These are phyloP conservation scores for Tanytarsus gracilentus DNA, from an alignment of 2,888 invertebrate species.

Conservation along the genomic window DNA sequence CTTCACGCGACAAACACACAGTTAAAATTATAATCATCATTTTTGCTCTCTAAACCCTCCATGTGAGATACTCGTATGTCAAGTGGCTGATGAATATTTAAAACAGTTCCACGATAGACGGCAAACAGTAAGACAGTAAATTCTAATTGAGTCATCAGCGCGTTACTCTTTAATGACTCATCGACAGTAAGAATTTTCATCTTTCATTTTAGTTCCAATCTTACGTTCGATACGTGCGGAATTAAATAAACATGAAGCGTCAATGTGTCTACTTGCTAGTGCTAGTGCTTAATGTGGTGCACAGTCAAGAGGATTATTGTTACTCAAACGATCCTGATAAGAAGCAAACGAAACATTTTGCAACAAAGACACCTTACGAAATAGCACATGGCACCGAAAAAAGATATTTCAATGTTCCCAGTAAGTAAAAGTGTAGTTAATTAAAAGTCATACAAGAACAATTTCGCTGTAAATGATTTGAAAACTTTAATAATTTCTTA, in stretches of 20 bases:
- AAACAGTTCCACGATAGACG: no score
- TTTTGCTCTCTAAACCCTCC: not conserved
- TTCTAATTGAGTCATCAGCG: no score
- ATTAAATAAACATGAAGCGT: conserved; percentile 9
- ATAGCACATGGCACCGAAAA: conserved; percentile 53
- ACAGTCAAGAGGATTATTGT: conserved; percentile 36
- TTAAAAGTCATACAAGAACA: conserved; percentile 14
- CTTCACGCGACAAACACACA: conserved; percentile 10
- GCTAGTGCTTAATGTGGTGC: not conserved
- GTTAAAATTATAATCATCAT: conserved; percentile 11
- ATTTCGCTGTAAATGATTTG: no score
- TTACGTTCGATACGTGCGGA: not conserved
- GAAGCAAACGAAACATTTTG: conserved; percentile 47
- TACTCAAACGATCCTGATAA: conserved; percentile 38
- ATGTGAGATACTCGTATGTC: not conserved
- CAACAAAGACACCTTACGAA: conserved; percentile 68
- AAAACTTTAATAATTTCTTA: no score
- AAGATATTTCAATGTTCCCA: conserved; percentile 53
- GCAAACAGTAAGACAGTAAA: no score
- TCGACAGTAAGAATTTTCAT: no score
- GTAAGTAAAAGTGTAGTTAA: conserved; percentile 44
- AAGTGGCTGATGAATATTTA: no score
- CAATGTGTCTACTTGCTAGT: not conserved
- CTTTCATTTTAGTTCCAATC: not conserved
- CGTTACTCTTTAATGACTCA: no score